Evolutionary conservation across 2,888 invertebrate genomes (phyloP), one percentile per base, ranked within the genome.

Genomic region (Hemaris fuciformis): DNA sequence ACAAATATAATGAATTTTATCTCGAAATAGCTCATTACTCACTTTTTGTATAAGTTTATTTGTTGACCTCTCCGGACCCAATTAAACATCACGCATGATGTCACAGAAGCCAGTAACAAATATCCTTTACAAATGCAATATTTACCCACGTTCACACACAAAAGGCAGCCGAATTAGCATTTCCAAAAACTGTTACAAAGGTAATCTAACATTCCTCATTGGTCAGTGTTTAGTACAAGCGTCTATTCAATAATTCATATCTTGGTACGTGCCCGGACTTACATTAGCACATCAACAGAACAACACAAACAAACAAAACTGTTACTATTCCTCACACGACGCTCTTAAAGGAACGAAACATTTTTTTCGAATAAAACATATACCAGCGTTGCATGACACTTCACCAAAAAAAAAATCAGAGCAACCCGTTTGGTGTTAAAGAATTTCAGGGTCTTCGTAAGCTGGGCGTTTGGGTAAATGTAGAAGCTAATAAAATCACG

Each of bases 201-300:
- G 70, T 68, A 62, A 71, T 66, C 70, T 67, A 61, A 60, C 73
- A 80, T 80, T 77, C 76, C 66, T 66, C 63, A 57, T 62, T 62
- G 70, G 73, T 73, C 69, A 75, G 67, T 71, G 69, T 74, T 71
- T 78, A 75, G 72, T 72, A 72, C 70, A 56, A 66, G 73, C 74
- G 73, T 76, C 83, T 85, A 79, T 80, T 89, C 83, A 87, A 88
- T 89, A 87, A 89, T 89, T 88, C 88, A 89, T 89, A 84, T 79
- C 73, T n/a, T 73, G 71, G 80, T 77, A 87, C 87, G 87, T 88
- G 88, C 79, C 78, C 84, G 86, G 88, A 83, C 80, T 87, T 73
- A 66, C 81, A 87, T 88, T 86, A 88, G 86, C 88, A 87, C 87
- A 83, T 84, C 74, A 72, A 82, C 85, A 85, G 86, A 83, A 87